Conservation (phyloP, 2,797 vertebrate genomes). For the Botia almorhae region DNA sequence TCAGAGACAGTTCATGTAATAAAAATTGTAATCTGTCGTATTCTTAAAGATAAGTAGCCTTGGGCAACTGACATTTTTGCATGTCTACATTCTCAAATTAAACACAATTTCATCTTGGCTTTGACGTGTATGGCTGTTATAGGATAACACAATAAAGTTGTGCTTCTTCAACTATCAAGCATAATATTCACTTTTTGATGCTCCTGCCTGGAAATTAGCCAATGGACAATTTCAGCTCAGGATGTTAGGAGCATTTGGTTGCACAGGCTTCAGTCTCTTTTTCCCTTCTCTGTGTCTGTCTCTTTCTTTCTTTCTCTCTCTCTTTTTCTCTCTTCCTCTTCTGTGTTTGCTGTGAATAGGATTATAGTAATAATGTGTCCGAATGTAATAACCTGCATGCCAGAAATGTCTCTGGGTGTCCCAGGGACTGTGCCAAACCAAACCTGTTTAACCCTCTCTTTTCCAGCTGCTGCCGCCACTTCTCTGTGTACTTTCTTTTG, state of each 20-base stretch:
- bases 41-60: not conserved
- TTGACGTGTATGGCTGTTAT: not conserved
- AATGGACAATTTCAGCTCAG: constrained; percentile 28
- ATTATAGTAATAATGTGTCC: constrained; percentile 61
- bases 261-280: constrained; percentile 70
- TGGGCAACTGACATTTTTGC: not conserved
- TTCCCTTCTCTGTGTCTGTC: constrained; percentile 34
- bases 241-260: constrained; percentile 55
- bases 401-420: constrained; percentile 58
- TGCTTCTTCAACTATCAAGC: constrained; percentile 4
- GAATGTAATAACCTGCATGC: constrained; percentile 57
- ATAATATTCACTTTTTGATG: constrained; percentile 1
- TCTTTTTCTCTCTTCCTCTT: constrained; percentile 39
- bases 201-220: constrained; percentile 20
- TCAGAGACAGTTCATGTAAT: not conserved
- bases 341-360: constrained; percentile 17
- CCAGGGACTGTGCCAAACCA: constrained; percentile 45
- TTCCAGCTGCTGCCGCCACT: constrained; percentile 81
- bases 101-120: no score
- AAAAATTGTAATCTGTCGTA: not conserved
- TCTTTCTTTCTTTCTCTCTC: constrained; percentile 18
- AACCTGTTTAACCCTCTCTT: constrained; percentile 74
- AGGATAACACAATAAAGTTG: not conserved
- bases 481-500: constrained; percentile 75
- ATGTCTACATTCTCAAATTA: not conserved